Evolutionary conservation across 2,888 invertebrate genomes (phyloP).

Genomic region (Apantesis nais): DNA sequence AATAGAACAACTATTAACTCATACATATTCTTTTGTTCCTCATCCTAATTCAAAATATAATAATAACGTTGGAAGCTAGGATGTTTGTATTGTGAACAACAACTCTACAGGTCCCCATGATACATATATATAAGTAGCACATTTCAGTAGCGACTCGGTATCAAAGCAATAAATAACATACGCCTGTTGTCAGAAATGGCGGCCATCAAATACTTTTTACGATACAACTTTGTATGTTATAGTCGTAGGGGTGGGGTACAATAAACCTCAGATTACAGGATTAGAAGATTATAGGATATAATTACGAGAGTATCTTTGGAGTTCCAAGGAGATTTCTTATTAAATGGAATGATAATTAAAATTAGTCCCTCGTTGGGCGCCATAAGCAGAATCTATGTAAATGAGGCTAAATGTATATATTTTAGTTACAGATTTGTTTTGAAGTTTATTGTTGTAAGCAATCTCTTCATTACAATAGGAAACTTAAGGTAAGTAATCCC

Average conservation of each 20-base stretch:
- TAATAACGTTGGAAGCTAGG: background rate
- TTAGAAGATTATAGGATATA: conserved; percentile 4
- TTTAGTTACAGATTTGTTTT: background rate
- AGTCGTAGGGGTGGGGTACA: conserved; percentile 12
- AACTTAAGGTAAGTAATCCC: no score
- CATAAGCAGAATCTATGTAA: background rate
- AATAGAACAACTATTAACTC: no score
- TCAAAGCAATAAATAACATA: conserved; percentile 34
- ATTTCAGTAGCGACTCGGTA: conserved; percentile 3
- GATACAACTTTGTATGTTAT: conserved; percentile 30
- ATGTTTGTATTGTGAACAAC: background rate
- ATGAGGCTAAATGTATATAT: background rate
- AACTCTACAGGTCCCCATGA: background rate
- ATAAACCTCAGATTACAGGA: conserved; percentile 12
- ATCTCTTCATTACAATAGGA: no score
- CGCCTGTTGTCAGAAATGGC: conserved; percentile 24
- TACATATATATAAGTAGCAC: background rate
- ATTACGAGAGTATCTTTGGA: conserved; percentile 2
- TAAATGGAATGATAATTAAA: conserved; percentile 4
- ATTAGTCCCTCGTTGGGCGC: conserved; percentile 17
- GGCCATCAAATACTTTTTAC: conserved; percentile 42
- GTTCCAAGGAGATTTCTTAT: background rate
- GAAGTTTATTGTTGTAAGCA: no score
- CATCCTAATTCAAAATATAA: background rate
- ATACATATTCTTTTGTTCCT: background rate